Base-by-base conservation (phyloP, 2,888 invertebrate species). In the Nudaria mundana region DNA sequence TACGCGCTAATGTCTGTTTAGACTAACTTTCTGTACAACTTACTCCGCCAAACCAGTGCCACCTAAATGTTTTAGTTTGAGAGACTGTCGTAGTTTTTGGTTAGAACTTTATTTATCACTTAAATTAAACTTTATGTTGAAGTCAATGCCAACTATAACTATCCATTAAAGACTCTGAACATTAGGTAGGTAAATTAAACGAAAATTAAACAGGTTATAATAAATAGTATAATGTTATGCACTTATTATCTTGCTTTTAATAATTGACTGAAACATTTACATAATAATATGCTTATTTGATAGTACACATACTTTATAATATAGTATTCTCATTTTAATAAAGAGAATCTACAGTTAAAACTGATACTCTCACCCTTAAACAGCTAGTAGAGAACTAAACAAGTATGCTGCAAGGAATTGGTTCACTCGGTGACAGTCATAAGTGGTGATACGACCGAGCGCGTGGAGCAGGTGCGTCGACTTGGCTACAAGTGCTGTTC, bases 1-100 rank as follows among this genome's bases (percentile, higher is more conserved):
- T 58, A 58, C 52, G 61, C 45, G 52, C 54, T 58, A 58, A 58
- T 58, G 61, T 60, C 61, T 61, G 58, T 58, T 58, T 58, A 54
- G 48, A 38, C 44, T 41, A 58, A 56, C 45, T 56, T 58, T 43
- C 38, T 35, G 48, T 42, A 30, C 40, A 36, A 24, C 51, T 40
- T 44, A 48, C 50, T 39, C 39, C 29, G 13, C 15, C n/a, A 30
- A 18, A 29, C 11, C 2, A 22, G 33, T 7, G 2, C 1, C 1
- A 20, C 32, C 30, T 29, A 13, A 10, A 32, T 25, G 6, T 25
- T 18, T n/a, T 3, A 8, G 8, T 33, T 42, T 25, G 4, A 12
- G 6, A 22, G 25, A 37, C 13, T 23, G 15, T 40, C 26, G 12
- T 13, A 3, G 3, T 20, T 6, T 11, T 10, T 14, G 2, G 13